These are phyloP conservation scores for Clarias macrocephalus DNA, from an alignment of 2,113 vertebrate species.

Conservation along the genomic window DNA sequence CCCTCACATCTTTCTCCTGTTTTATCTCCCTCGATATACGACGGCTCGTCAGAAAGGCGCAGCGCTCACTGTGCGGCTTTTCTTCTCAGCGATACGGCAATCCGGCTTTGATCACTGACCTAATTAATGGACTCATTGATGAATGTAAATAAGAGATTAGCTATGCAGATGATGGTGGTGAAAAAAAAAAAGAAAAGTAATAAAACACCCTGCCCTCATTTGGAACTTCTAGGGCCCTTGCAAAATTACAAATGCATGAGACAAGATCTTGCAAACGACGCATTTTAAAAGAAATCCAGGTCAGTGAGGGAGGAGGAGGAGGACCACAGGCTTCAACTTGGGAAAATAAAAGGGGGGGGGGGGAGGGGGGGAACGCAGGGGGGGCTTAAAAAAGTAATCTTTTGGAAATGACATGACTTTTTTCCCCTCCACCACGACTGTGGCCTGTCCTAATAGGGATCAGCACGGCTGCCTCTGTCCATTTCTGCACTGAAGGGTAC, in stretches of 20 bases:
- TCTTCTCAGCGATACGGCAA: slow-evolving; percentile 56
- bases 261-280: slow-evolving; percentile 60
- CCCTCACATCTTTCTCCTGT: slow-evolving; percentile 40
- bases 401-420: slow-evolving; percentile 63
- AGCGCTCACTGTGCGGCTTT: slow-evolving; percentile 48
- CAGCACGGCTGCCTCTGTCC: slow-evolving; percentile 62
- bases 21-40: slow-evolving; percentile 57
- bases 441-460: slow-evolving; percentile 67
- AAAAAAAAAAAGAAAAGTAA: slow-evolving; percentile 18
- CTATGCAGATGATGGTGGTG: slow-evolving; percentile 65
- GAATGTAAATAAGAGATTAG: slow-evolving; percentile 74
- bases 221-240: slow-evolving; percentile 60
- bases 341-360: slow-evolving; percentile 51
- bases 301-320: slow-evolving; percentile 35
- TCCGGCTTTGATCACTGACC: slow-evolving; percentile 73
- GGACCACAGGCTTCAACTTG: slow-evolving; percentile 41
- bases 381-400: slow-evolving; percentile 58
- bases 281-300: slow-evolving; percentile 50
- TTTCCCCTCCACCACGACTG: slow-evolving; percentile 41
- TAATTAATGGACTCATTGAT: slow-evolving; percentile 75
- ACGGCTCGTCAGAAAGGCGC: slow-evolving; percentile 50
- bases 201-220: slow-evolving; percentile 58
- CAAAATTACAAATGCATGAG: slow-evolving; percentile 64
- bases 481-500: slow-evolving; percentile 66
- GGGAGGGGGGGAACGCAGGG: slow-evolving; percentile 50